phyloP scores from a whole-genome alignment of 2,113 vertebrate genomes.

The Proterorhinus semilunaris region DNA sequence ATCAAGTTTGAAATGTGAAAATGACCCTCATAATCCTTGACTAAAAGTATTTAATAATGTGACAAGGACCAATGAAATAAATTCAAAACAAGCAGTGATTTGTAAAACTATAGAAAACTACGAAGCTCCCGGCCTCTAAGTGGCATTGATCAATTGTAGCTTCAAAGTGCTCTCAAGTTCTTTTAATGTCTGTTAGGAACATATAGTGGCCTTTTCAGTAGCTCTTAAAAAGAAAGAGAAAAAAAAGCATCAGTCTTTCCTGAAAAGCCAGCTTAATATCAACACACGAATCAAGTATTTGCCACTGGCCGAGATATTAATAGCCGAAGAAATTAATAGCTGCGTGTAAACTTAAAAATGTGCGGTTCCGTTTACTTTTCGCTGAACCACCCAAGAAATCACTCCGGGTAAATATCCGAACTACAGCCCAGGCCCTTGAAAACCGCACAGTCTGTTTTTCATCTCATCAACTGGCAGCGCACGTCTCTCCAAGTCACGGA shows the following conservation, averaged over 20 bases:
- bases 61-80: neutral
- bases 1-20: no score
- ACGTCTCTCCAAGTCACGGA: constrained; percentile 21
- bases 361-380: constrained; percentile 33
- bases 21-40: neutral
- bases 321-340: constrained; percentile 48
- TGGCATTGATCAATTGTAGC: constrained; percentile 31
- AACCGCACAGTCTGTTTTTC: constrained; percentile 45
- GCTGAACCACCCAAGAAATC: constrained; percentile 35
- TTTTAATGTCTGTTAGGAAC: constrained; percentile 2
- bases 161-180: neutral
- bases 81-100: neutral
- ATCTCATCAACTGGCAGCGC: constrained; percentile 31
- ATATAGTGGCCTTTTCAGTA: constrained; percentile 7
- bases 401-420: constrained; percentile 38
- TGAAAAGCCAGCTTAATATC: constrained; percentile 24
- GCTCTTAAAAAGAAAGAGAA: constrained; percentile 11
- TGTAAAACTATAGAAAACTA: neutral
- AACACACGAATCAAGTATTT: constrained; percentile 28
- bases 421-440: constrained; percentile 37
- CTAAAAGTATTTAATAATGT: neutral
- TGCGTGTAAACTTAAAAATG: constrained; percentile 47
- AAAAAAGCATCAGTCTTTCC: constrained; percentile 7
- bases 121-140: constrained; percentile 22
- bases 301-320: constrained; percentile 18